A percentile compares a stretch with the other conserved stretches of the same genome.
These are phyloP conservation scores for Erpetoichthys calabaricus DNA, from an alignment of 2,797 vertebrate genomes.

Conservation along the genomic window DNA sequence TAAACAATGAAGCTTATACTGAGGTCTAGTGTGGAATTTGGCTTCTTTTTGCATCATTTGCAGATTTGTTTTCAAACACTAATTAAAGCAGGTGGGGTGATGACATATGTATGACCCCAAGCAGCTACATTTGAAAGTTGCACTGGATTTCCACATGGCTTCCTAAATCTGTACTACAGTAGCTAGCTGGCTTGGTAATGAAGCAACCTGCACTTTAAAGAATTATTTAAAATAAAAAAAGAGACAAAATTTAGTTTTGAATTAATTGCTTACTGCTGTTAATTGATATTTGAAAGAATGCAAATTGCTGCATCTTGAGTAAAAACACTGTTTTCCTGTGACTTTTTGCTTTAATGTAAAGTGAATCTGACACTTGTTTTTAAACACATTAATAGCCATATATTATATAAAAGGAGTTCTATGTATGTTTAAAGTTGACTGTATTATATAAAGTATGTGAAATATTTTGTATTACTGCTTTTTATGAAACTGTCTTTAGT, in stretches of 20 bases:
- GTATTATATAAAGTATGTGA: conserved; percentile 34
- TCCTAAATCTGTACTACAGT: background rate
- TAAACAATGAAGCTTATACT: too few relatives aligned
- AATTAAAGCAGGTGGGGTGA: too few relatives aligned
- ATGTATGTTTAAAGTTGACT: conserved; percentile 21
- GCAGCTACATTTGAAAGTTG: too few relatives aligned
- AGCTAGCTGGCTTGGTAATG: conserved; percentile 37
- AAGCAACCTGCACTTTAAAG: conserved; percentile 67
- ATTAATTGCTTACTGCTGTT: conserved; percentile 7
- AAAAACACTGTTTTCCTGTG: conserved; percentile 41
- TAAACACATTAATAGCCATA: conserved; percentile 20
- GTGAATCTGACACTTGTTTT: conserved; percentile 39
- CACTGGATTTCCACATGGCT: background rate
- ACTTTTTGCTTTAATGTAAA: conserved; percentile 54
- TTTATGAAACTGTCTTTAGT: conserved; percentile 27
- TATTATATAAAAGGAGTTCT: conserved; percentile 27
- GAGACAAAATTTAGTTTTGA: too few relatives aligned
- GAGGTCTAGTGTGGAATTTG: too few relatives aligned
- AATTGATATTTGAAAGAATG: conserved; percentile 21
- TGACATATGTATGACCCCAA: too few relatives aligned
- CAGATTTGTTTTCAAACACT: too few relatives aligned
- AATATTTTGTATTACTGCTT: conserved; percentile 36
- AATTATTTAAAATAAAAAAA: conserved; percentile 35
- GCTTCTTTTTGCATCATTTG: too few relatives aligned
- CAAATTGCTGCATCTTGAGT: conserved; percentile 40